phyloP scores from a whole-genome alignment of 2,888 invertebrate genomes.

The Drosophila fungiperda region DNA sequence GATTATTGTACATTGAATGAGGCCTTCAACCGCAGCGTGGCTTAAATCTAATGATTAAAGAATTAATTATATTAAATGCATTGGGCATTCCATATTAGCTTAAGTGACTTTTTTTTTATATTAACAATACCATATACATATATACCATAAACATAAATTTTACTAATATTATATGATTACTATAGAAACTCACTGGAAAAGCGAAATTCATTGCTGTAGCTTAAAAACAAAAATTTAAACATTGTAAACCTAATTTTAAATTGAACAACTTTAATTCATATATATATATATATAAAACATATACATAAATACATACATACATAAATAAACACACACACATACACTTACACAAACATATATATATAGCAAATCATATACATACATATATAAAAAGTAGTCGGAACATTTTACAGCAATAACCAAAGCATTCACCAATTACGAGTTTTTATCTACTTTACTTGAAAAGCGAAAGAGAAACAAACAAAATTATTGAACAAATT shows the following conservation, averaged over 20 bases:
- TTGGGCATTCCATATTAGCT: constrained; percentile 54
- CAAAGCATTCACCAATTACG: constrained; percentile 82
- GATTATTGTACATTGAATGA: constrained; percentile 74
- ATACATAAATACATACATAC: background rate
- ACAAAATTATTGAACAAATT: constrained; percentile 70
- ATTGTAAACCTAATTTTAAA: constrained; percentile 28
- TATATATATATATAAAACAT: constrained; percentile 19
- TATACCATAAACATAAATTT: constrained; percentile 25
- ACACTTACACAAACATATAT: constrained; percentile 13
- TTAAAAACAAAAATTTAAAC: constrained; percentile 11
- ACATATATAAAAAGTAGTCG: constrained; percentile 61
- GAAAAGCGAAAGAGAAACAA: constrained; percentile 49
- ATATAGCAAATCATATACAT: constrained; percentile 21
- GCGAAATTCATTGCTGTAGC: constrained; percentile 45
- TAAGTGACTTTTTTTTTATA: constrained; percentile 46
- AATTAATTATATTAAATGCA: constrained; percentile 30
- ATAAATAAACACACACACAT: constrained; percentile 15
- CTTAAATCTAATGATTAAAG: constrained; percentile 69
- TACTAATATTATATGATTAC: constrained; percentile 14
- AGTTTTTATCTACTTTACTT: constrained; percentile 50
- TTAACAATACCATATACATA: constrained; percentile 11
- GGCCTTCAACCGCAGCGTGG: constrained; percentile 84
- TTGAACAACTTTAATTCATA: constrained; percentile 25
- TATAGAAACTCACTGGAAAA: constrained; percentile 36
- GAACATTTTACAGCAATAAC: constrained; percentile 85